These are phyloP conservation scores for Cremastinae sp. DNA, from an alignment of 2,888 invertebrate genomes.

Conservation along the genomic window DNA sequence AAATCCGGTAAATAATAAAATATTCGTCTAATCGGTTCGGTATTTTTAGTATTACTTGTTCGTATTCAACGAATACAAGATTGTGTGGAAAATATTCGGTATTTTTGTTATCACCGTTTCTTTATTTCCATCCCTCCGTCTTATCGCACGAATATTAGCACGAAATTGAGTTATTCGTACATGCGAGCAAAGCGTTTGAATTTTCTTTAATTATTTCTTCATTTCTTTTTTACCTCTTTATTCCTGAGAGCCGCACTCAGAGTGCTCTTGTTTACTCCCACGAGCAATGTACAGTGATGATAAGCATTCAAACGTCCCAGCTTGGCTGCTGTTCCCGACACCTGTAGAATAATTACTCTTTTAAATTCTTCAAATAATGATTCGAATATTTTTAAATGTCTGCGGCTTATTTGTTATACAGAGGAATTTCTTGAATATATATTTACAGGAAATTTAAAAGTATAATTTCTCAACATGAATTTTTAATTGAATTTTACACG, in stretches of 20 bases:
- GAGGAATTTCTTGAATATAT: too few species aligned
- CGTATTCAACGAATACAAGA: constrained; percentile 8
- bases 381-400: too few species aligned
- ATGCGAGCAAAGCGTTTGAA: background rate
- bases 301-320: constrained; percentile 94
- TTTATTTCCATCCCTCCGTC: constrained; percentile 11
- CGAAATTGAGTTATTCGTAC: constrained; percentile 16
- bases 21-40: constrained; percentile 25
- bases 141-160: constrained; percentile 27
- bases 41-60: constrained; percentile 25
- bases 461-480: too few species aligned
- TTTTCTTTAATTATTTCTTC: constrained; percentile 59
- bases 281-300: constrained; percentile 97
- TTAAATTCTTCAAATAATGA: background rate
- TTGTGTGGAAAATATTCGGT: background rate
- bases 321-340: constrained; percentile 98
- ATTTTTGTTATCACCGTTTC: constrained; percentile 1
- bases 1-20: constrained; percentile 20
- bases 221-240: constrained; percentile 85
- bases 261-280: constrained; percentile 90
- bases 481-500: too few species aligned
- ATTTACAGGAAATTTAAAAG: too few species aligned
- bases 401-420: too few species aligned
- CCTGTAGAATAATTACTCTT: constrained; percentile 81
- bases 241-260: constrained; percentile 88